These are phyloP conservation scores for Agapostemon virescens DNA, from an alignment of 2,888 invertebrate genomes.

Conservation along the genomic window DNA sequence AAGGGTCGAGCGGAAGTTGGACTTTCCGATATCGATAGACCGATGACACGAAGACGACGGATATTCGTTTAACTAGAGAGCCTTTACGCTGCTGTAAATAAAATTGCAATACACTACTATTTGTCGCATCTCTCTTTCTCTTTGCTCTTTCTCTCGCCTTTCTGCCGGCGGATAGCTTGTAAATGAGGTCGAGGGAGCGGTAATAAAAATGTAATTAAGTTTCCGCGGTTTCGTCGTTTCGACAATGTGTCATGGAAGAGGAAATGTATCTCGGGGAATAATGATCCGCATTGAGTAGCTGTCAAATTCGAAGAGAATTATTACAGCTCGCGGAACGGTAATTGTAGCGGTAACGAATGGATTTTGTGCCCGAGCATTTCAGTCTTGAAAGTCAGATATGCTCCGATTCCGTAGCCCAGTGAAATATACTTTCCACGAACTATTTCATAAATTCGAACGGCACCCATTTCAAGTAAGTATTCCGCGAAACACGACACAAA, in stretches of 20 bases:
- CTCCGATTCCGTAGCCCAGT: slow-evolving; percentile 5
- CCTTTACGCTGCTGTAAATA: slow-evolving; percentile 33
- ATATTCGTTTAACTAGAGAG: slow-evolving; percentile 38
- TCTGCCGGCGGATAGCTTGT: background rate
- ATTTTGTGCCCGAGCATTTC: slow-evolving; percentile 12
- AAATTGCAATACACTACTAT: slow-evolving; percentile 29
- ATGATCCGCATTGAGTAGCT: slow-evolving; percentile 32
- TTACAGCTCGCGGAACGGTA: slow-evolving; percentile 15
- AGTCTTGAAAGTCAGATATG: slow-evolving; percentile 14
- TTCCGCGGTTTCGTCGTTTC: slow-evolving; percentile 26
- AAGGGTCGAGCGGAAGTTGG: slow-evolving; percentile 9
- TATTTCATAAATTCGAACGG: background rate
- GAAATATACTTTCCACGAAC: background rate
- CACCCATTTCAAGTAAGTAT: background rate
- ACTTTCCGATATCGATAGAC: slow-evolving; percentile 23
- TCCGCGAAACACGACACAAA: background rate
- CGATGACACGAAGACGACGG: slow-evolving; percentile 33
- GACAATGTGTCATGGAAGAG: slow-evolving; percentile 16
- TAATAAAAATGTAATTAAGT: slow-evolving; percentile 43
- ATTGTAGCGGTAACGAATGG: slow-evolving; percentile 26
- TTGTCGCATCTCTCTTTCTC: background rate
- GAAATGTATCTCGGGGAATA: slow-evolving; percentile 27
- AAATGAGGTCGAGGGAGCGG: background rate
- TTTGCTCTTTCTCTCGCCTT: background rate
- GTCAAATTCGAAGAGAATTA: slow-evolving; percentile 22